phyloP scores from a whole-genome alignment of 2,797 vertebrate genomes.

The Acanthornis magna region DNA sequence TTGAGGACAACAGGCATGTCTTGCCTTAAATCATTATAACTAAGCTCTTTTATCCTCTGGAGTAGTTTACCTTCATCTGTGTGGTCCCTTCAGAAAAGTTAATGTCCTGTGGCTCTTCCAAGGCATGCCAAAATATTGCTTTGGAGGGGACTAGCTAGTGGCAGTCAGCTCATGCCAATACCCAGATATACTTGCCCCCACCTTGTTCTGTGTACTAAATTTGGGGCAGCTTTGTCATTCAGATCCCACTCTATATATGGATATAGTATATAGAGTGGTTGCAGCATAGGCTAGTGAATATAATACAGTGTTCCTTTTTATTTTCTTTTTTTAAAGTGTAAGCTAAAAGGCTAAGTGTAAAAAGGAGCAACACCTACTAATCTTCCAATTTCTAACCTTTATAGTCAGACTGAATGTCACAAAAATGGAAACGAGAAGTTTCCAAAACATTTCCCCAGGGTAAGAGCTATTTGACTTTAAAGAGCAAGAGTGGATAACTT shows the following conservation, averaged over 20 bases:
- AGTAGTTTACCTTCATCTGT: not conserved
- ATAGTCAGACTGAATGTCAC: not conserved
- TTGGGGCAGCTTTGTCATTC: not conserved
- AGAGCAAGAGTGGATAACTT: not conserved
- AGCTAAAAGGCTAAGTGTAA: not conserved
- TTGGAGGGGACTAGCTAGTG: not conserved
- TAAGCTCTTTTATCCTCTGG: not conserved
- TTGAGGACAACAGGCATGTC: not conserved
- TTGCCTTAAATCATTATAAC: not conserved
- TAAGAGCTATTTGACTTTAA: not conserved
- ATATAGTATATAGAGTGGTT: not conserved
- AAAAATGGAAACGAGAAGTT: not conserved
- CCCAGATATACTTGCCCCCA: not conserved
- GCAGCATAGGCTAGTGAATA: not conserved
- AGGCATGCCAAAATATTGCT: not conserved
- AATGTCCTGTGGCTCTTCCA: not conserved
- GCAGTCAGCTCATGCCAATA: not conserved
- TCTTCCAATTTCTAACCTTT: not conserved
- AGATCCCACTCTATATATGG: not conserved
- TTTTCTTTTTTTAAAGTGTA: not conserved
- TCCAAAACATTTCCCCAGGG: not conserved
- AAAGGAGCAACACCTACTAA: not conserved
- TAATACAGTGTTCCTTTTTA: not conserved
- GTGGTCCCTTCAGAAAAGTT: not conserved
- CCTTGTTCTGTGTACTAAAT: not conserved